Evolutionary conservation across 2,888 invertebrate genomes (phyloP).

Genomic region (Polyommatus icarus): DNA sequence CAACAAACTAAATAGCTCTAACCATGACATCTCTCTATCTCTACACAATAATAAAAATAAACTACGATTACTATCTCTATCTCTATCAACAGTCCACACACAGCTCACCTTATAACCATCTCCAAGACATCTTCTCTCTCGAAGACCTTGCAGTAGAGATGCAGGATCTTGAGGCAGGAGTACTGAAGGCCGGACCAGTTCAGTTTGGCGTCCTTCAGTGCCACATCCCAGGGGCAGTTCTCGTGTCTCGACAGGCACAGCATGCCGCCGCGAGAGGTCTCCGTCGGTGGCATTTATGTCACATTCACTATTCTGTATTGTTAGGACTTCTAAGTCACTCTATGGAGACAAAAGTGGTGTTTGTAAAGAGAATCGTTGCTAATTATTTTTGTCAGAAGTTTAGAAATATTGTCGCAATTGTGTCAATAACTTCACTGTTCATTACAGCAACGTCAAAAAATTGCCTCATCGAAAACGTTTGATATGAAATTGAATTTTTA

Average conservation of each 20-base stretch:
- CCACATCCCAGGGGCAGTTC: conserved; percentile 82
- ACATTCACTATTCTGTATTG: conserved; percentile 33
- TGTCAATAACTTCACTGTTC: no score
- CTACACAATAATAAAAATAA: not conserved
- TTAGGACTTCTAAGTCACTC: not conserved
- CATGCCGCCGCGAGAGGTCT: conserved; percentile 74
- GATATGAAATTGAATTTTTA: not conserved
- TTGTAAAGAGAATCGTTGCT: not conserved
- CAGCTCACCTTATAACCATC: conserved; percentile 87
- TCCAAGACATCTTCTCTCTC: conserved; percentile 89
- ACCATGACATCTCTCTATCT: not conserved
- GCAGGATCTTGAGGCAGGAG: conserved; percentile 90
- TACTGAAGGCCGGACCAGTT: conserved; percentile 92
- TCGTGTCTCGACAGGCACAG: conserved; percentile 83
- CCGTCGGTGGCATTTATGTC: conserved; percentile 75
- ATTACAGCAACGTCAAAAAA: no score
- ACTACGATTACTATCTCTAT: not conserved
- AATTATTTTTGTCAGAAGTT: not conserved
- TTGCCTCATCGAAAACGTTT: not conserved
- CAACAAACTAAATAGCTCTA: not conserved
- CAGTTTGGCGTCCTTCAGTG: conserved; percentile 76
- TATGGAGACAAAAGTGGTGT: not conserved
- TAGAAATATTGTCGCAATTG: not conserved
- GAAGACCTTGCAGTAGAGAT: conserved; percentile 93
- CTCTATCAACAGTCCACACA: not conserved